Base-by-base conservation (phyloP, 2,888 invertebrate genomes). In the Pyrgus malvae region DNA sequence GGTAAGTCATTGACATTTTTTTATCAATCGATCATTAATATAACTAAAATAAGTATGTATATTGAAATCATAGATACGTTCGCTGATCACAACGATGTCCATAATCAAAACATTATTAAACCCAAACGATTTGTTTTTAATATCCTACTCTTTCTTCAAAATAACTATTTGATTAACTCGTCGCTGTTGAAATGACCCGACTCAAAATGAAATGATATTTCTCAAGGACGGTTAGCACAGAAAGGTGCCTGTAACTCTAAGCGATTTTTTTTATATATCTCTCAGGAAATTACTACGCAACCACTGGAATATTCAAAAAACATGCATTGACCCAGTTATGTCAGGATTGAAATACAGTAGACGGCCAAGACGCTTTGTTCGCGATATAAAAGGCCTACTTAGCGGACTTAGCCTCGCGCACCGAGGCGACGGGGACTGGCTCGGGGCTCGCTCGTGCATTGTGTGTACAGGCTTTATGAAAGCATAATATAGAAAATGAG, bases 1-100 rank as follows among this genome's bases (percentile, higher is more conserved):
- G 99, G 99, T 99, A 86, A 91, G 91, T 87, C n/a, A 19, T 4
- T 23, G 4, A 23, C 23, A 6, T 4, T 23, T 23, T 23, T 23
- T n/a, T n/a, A n/a, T n/a, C n/a, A n/a, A n/a, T n/a, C n/a, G n/a
- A n/a, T n/a, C n/a, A n/a, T n/a, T n/a, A n/a, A n/a, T n/a, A n/a
- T n/a, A n/a, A n/a, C n/a, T n/a, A n/a, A n/a, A n/a, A n/a, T n/a
- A n/a, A n/a, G n/a, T n/a, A n/a, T n/a, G n/a, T n/a, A n/a, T n/a
- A n/a, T n/a, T n/a, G n/a, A n/a, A n/a, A n/a, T n/a, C n/a, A n/a
- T n/a, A n/a, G n/a, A n/a, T n/a, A n/a, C n/a, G n/a, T n/a, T n/a
- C n/a, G n/a, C n/a, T n/a, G n/a, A n/a, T n/a, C n/a, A n/a, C n/a
- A n/a, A n/a, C n/a, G n/a, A n/a, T n/a, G n/a, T n/a, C n/a, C n/a